Evolutionary conservation across 2,797 vertebrate genomes (phyloP).

Genomic region (Cygnus olor): DNA sequence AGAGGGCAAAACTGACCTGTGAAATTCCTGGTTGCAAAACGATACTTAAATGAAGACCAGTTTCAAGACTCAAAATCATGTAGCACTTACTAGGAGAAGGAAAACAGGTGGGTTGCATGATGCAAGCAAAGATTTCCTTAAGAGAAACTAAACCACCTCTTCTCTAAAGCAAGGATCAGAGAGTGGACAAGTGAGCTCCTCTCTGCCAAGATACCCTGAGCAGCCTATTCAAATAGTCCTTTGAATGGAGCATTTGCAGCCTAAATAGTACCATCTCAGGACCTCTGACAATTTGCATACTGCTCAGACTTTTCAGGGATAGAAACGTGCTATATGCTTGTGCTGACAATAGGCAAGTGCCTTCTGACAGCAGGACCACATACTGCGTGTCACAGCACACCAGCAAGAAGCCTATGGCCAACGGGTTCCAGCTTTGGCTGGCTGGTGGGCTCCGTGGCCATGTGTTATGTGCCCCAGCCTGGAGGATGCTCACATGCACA

Average conservation of each 20-base stretch:
- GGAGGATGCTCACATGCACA: background rate
- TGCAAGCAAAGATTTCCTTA: background rate
- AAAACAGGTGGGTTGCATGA: background rate
- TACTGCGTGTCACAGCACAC: background rate
- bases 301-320: background rate
- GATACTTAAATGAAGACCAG: background rate
- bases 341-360: background rate
- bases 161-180: background rate
- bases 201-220: background rate
- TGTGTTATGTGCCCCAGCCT: background rate
- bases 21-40: conserved; percentile 1
- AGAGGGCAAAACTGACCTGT: background rate
- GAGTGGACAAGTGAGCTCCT: background rate
- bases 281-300: background rate
- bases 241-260: background rate
- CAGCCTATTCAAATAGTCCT: too few species aligned
- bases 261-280: background rate
- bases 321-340: background rate
- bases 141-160: background rate
- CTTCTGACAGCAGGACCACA: background rate
- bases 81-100: background rate
- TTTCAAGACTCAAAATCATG: background rate
- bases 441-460: background rate
- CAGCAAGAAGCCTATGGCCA: background rate
- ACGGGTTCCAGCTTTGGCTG: background rate